These are phyloP conservation scores for Salvelinus alpinus DNA, from an alignment of 2,113 vertebrate genomes.

Conservation along the genomic window DNA sequence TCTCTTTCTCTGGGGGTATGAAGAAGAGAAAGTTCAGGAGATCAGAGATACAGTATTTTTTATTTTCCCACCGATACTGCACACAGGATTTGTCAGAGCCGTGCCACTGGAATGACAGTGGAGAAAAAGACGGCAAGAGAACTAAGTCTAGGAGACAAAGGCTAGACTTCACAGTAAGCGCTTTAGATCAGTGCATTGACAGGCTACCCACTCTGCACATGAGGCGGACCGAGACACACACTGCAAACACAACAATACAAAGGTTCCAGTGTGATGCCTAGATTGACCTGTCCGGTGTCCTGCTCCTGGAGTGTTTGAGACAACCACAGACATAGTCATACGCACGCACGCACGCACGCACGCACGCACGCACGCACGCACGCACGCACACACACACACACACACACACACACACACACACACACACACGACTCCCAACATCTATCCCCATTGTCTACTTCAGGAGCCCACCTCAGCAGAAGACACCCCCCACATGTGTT, in stretches of 20 bases:
- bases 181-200: constrained; percentile 68
- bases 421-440: constrained; percentile 43
- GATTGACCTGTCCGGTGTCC: constrained; percentile 4
- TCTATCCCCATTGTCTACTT: constrained; percentile 21
- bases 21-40: constrained; percentile 63
- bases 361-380: too few relatives aligned
- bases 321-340: too few relatives aligned
- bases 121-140: constrained; percentile 59
- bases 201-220: constrained; percentile 37
- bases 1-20: constrained; percentile 48
- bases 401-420: constrained; percentile 8
- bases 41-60: constrained; percentile 61
- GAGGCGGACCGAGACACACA: constrained; percentile 16
- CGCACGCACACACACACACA: too few relatives aligned
- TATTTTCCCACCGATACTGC: constrained; percentile 66
- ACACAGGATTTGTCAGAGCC: constrained; percentile 65
- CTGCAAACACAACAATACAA: constrained; percentile 27
- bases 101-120: constrained; percentile 70
- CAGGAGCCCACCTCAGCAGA: constrained; percentile 40
- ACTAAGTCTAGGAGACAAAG: constrained; percentile 68
- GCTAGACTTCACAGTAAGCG: constrained; percentile 63
- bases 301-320: constrained; percentile 25
- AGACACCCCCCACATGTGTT: constrained; percentile 38
- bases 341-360: too few relatives aligned
- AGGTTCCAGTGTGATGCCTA: constrained; percentile 14